Conservation (phyloP, 2,888 invertebrate species). For the Syritta pipiens region DNA sequence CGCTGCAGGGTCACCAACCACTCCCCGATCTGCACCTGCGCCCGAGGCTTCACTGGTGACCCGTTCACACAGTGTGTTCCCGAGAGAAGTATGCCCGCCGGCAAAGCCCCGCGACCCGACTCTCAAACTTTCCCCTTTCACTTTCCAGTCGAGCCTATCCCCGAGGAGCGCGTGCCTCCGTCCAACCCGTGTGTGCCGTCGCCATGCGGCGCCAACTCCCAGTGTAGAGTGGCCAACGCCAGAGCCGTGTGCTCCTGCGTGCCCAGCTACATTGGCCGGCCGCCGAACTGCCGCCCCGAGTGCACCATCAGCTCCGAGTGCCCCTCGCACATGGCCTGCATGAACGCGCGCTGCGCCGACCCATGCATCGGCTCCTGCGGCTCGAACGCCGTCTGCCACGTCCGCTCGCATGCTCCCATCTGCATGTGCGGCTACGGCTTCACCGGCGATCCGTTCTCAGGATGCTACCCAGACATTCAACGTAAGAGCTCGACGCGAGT, state of each 20-base stretch:
- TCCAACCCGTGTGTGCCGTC: slow-evolving; percentile 83
- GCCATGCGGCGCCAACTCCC: slow-evolving; percentile 84
- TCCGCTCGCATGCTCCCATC: slow-evolving; percentile 81
- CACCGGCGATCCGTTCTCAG: slow-evolving; percentile 84
- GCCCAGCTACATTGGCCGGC: slow-evolving; percentile 82
- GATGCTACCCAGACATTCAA: slow-evolving; percentile 79
- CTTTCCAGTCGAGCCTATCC: slow-evolving; percentile 66
- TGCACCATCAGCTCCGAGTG: slow-evolving; percentile 82
- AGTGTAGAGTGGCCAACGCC: slow-evolving; percentile 80
- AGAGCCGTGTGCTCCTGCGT: slow-evolving; percentile 83
- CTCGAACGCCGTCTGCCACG: slow-evolving; percentile 83
- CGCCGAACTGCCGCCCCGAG: slow-evolving; percentile 84
- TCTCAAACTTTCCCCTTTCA: background rate
- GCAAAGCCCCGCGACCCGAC: background rate
- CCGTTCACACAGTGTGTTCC: slow-evolving; percentile 86
- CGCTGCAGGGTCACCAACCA: slow-evolving; percentile 88
- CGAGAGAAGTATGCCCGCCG: slow-evolving; percentile 76
- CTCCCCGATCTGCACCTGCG: slow-evolving; percentile 87
- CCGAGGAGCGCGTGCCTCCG: slow-evolving; percentile 73
- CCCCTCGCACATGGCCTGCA: slow-evolving; percentile 80
- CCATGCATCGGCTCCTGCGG: slow-evolving; percentile 86
- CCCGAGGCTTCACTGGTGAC: slow-evolving; percentile 85
- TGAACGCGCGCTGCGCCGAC: slow-evolving; percentile 81
- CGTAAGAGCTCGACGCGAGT: slow-evolving; percentile 78
- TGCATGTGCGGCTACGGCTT: slow-evolving; percentile 81